A percentile compares a stretch with the other conserved stretches of the same genome.
Conservation (phyloP, 2,888 invertebrate genomes). For the Phrixothrix hirtus region DNA sequence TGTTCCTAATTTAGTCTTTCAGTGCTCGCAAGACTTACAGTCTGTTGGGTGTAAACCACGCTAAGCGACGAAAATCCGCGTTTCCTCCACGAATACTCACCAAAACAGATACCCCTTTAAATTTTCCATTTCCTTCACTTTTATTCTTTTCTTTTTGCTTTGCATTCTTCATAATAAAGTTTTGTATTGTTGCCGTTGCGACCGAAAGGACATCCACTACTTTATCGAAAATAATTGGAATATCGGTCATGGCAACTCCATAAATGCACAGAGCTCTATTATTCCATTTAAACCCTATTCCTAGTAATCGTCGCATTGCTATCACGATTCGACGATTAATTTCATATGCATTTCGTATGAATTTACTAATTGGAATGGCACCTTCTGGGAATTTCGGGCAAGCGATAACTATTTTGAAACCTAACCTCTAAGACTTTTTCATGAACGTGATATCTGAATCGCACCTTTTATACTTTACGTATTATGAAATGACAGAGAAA, state of each 20-base stretch:
- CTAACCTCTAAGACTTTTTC: constrained; percentile 10
- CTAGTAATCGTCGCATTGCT: too few relatives aligned
- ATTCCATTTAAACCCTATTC: too few relatives aligned
- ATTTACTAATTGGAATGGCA: too few relatives aligned
- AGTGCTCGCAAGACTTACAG: constrained; percentile 11
- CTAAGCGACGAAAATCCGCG: constrained; percentile 13
- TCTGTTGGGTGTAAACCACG: constrained; percentile 25
- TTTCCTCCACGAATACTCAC: neutral
- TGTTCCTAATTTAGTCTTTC: constrained; percentile 26
- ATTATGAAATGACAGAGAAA: constrained; percentile 1
- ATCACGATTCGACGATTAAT: constrained; percentile 23
- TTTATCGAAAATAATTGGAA: neutral
- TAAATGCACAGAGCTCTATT: neutral
- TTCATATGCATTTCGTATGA: constrained; percentile 21
- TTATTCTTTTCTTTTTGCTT: neutral
- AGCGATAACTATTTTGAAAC: too few relatives aligned
- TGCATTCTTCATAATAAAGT: neutral
- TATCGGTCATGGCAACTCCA: too few relatives aligned
- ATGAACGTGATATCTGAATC: constrained; percentile 11
- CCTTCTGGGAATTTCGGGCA: constrained; percentile 12
- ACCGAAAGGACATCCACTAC: too few relatives aligned
- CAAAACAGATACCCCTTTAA: constrained; percentile 10
- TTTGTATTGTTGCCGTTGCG: too few relatives aligned
- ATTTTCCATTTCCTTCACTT: too few relatives aligned
- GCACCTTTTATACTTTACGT: constrained; percentile 22